Evolutionary conservation across 2,888 invertebrate species (phyloP), one percentile per base, ranked within the genome.

Genomic region (Odontomyia ornata): DNA sequence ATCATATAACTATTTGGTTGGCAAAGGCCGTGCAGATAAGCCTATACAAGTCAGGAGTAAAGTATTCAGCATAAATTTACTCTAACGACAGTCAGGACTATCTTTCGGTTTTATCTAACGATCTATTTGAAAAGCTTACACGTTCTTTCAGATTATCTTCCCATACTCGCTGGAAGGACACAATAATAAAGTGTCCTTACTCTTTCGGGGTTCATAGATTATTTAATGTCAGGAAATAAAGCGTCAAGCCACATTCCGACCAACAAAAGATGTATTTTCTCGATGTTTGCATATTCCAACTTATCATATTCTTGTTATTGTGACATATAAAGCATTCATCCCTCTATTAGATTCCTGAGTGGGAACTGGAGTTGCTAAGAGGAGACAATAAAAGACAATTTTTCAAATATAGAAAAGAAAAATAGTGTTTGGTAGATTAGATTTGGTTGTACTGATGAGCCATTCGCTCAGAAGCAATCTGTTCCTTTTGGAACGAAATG

Each of bases 31-130:
- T 5, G 9, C 9, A 9, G 36, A 36, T 36, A 36, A 3, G 36
- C 36, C 36, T 9, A 9, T 36, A 9, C 52, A 15, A 18, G 52
- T n/a, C 18, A 4, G 18, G 52, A 18, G 15, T 18, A 52, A 52
- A 52, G 15, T 52, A 52, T 52, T 52, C 52, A 52, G 52, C 52
- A 52, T 52, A 52, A 52, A 52, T 52, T 52, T 52, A 18, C 52
- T n/a, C 15, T 9, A 52, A 52, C 52, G 15, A 18, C 15, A 52
- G 15, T 18, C 18, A 52, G 52, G 18, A 18, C 52, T n/a, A 18
- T 52, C 52, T 52, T 52, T 52, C 4, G 3, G 18, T 4, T 52
- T n/a, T 52, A 13, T 52, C n/a, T 52, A 36, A 36, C 36, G 36
- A 9, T 36, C 36, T 52, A 18, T 52, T n/a, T 52, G 52, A 52